A percentile compares a stretch with the other conserved stretches of the same genome.
Evolutionary conservation across 2,113 vertebrate genomes (phyloP).

Genomic region (Oryzias javanicus): DNA sequence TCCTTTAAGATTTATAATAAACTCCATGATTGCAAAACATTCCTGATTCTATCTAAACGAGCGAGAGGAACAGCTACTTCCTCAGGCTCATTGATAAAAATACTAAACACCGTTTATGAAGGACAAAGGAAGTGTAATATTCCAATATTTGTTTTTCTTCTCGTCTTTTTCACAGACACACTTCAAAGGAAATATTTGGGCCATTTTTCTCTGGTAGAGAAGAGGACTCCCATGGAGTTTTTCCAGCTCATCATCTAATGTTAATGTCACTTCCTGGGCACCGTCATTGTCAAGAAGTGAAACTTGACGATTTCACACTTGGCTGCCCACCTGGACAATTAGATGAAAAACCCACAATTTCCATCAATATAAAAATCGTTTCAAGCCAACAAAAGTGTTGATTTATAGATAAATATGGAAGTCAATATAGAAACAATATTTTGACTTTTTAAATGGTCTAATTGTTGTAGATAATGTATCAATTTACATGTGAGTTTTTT

Average conservation of each 20-base stretch:
- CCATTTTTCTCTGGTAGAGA: conserved; percentile 50
- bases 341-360: too few species aligned
- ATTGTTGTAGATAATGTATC: too few species aligned
- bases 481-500: too few species aligned
- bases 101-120: conserved; percentile 1
- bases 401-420: too few species aligned
- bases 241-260: conserved; percentile 19
- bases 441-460: too few species aligned
- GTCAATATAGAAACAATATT: too few species aligned
- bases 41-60: not conserved
- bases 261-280: conserved; percentile 54
- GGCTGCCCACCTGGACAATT: too few species aligned
- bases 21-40: not conserved
- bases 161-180: conserved; percentile 19
- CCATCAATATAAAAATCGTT: too few species aligned
- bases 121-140: conserved; percentile 26
- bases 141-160: not conserved
- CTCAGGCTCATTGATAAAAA: not conserved
- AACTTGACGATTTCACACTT: too few species aligned
- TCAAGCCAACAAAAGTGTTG: too few species aligned
- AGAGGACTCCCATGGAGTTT: conserved; percentile 46
- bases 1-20: not conserved
- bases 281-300: not conserved
- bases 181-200: not conserved
- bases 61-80: too few species aligned